Evolutionary conservation across 2,888 invertebrate species (phyloP).

Genomic region (Tetropium fuscum): DNA sequence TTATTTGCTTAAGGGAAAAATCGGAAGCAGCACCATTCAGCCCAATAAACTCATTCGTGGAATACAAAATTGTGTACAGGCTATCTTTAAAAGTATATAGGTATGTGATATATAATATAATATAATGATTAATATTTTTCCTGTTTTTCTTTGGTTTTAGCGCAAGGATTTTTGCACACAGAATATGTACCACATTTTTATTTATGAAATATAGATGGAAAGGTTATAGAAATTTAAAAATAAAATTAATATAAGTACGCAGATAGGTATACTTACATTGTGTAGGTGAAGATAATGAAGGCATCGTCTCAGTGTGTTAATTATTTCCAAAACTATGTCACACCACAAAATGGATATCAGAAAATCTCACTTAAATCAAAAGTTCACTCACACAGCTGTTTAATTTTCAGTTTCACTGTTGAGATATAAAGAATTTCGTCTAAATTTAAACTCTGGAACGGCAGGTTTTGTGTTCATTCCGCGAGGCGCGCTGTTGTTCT

Average conservation of each 20-base stretch:
- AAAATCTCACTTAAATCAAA: conserved; percentile 20
- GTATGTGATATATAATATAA: no score
- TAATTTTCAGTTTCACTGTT: conserved; percentile 38
- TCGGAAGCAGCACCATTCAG: conserved; percentile 4
- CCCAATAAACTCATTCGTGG: conserved; percentile 27
- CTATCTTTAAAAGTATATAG: conserved; percentile 38
- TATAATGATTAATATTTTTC: conserved; percentile 41
- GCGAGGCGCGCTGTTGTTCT: conserved; percentile 43
- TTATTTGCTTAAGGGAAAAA: conserved; percentile 17
- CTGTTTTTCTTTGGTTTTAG: conserved; percentile 35
- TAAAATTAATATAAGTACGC: conserved; percentile 36
- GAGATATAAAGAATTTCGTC: conserved; percentile 54
- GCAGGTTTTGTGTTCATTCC: conserved; percentile 32
- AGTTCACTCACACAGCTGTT: conserved; percentile 37
- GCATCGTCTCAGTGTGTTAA: conserved; percentile 41
- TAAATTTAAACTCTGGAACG: conserved; percentile 59
- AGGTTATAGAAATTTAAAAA: conserved; percentile 23
- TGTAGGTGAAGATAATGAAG: conserved; percentile 55
- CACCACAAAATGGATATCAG: conserved; percentile 24
- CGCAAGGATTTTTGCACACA: not conserved
- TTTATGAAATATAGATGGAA: conserved; percentile 8
- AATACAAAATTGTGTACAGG: conserved; percentile 41
- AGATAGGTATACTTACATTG: conserved; percentile 51
- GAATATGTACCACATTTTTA: conserved; percentile 12
- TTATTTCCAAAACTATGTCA: conserved; percentile 11